Evolutionary conservation across 2,888 invertebrate genomes (phyloP).

Genomic region (Nysson spinosus): DNA sequence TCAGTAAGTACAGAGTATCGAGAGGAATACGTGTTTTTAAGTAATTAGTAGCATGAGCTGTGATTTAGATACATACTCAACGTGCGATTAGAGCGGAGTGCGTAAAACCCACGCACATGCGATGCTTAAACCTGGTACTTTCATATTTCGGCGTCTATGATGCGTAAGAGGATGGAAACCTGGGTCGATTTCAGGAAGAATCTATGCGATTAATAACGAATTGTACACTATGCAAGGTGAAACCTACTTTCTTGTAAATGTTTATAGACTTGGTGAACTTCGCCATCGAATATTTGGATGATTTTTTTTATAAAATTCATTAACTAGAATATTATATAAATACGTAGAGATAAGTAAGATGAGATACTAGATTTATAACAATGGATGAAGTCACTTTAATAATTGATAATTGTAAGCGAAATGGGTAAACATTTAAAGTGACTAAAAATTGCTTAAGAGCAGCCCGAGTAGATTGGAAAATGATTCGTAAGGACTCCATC

Average conservation of each 20-base stretch:
- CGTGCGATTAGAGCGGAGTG: slow-evolving; percentile 60
- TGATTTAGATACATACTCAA: slow-evolving; percentile 77
- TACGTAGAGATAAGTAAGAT: too few relatives aligned
- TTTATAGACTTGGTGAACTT: neutral
- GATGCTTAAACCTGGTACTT: neutral
- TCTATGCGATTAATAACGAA: neutral
- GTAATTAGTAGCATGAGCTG: slow-evolving; percentile 77
- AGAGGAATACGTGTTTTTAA: slow-evolving; percentile 62
- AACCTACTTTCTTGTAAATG: neutral
- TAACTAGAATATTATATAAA: too few relatives aligned
- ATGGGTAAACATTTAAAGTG: neutral
- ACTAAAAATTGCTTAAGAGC: neutral
- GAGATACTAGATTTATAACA: too few relatives aligned
- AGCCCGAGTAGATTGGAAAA: neutral
- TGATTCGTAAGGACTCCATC: neutral
- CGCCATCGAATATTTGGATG: too few relatives aligned
- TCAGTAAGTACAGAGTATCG: slow-evolving; percentile 53
- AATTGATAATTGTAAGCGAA: too few relatives aligned
- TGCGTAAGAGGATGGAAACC: slow-evolving; percentile 39
- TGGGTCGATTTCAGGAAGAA: slow-evolving; percentile 26
- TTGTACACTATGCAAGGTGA: neutral
- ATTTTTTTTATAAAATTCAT: too few relatives aligned
- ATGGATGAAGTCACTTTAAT: too few relatives aligned
- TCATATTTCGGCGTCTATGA: slow-evolving; percentile 37
- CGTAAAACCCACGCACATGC: slow-evolving; percentile 5